These are phyloP conservation scores for Saimiri boliviensis DNA, from an alignment of 2,113 vertebrate genomes.

Conservation along the genomic window DNA sequence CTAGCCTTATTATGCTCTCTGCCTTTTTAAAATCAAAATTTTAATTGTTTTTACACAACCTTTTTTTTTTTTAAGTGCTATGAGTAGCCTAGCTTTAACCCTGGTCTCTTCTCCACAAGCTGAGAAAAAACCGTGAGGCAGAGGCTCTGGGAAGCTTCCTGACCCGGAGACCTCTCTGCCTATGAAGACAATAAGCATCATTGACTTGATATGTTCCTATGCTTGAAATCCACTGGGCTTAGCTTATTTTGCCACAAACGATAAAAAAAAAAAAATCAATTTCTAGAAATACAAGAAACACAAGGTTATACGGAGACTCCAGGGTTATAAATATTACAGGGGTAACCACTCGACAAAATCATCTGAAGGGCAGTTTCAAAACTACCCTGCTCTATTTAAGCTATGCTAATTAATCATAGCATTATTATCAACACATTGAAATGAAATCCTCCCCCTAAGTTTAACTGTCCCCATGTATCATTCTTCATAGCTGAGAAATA, in stretches of 20 bases:
- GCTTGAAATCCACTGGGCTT: accelerated
- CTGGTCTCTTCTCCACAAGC: background rate
- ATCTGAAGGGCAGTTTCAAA: background rate
- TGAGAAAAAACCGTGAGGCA: background rate
- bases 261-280: background rate
- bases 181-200: accelerated
- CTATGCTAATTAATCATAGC: background rate
- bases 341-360: background rate
- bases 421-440: background rate
- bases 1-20: background rate
- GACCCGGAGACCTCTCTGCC: background rate
- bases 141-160: background rate
- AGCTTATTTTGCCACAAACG: background rate
- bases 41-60: background rate
- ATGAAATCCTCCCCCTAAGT: background rate
- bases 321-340: background rate
- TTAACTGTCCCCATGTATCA: accelerated
- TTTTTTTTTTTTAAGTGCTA: background rate
- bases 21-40: background rate
- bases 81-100: too few species aligned
- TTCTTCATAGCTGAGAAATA: background rate
- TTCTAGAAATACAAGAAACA: background rate
- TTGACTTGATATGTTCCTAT: accelerated
- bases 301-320: background rate
- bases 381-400: background rate